Evolutionary conservation across 2,888 invertebrate species (phyloP).

Genomic region (Eucriotettix oculatus): DNA sequence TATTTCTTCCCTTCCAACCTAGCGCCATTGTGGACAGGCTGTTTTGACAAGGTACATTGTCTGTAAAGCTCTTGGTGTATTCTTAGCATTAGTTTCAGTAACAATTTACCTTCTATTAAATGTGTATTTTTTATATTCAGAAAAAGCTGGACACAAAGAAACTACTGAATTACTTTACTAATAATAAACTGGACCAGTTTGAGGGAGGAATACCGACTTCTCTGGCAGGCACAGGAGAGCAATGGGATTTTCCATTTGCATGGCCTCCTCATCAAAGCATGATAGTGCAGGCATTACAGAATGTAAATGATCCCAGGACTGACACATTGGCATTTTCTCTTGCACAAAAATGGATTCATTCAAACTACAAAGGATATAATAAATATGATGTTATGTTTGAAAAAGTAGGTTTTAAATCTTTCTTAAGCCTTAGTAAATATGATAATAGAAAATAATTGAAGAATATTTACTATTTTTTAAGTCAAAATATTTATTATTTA

Average conservation of each 20-base stretch:
- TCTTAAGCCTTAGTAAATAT: background rate
- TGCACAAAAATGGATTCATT: constrained; percentile 50
- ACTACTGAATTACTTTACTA: constrained; percentile 35
- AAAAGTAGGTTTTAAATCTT: constrained; percentile 26
- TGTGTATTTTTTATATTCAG: background rate
- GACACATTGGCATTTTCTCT: constrained; percentile 40
- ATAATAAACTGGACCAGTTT: constrained; percentile 27
- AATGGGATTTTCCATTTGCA: constrained; percentile 72
- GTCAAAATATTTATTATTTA: no score
- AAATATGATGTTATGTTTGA: constrained; percentile 52
- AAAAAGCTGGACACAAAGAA: constrained; percentile 13
- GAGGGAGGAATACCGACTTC: constrained; percentile 56
- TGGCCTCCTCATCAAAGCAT: constrained; percentile 73
- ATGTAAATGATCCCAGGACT: constrained; percentile 33
- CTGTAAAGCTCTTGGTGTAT: background rate
- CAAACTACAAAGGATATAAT: constrained; percentile 44
- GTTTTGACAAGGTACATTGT: constrained; percentile 27
- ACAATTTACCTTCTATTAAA: background rate
- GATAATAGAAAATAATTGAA: no score
- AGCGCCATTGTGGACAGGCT: constrained; percentile 54
- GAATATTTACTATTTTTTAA: no score
- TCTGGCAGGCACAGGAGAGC: constrained; percentile 44
- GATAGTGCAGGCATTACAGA: constrained; percentile 47
- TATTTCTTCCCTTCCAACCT: constrained; percentile 58
- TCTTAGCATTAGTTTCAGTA: background rate